Evolutionary conservation across 2,113 vertebrate species (phyloP).

Genomic region (Castor canadensis): DNA sequence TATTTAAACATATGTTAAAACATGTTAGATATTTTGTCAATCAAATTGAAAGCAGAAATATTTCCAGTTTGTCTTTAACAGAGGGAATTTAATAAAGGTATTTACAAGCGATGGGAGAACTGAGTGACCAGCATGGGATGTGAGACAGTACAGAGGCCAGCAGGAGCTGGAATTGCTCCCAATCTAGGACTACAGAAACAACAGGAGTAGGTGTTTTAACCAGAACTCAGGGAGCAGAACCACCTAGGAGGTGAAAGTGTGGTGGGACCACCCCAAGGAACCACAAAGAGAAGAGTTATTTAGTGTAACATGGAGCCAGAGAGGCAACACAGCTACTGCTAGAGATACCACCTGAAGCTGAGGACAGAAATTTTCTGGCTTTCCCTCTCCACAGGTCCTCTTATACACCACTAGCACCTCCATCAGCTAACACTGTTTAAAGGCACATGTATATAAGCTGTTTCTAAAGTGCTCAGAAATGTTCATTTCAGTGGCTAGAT

Average conservation of each 20-base stretch:
- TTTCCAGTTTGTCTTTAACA: not conserved
- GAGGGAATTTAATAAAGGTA: not conserved
- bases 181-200: not conserved
- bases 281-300: not conserved
- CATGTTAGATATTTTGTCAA: not conserved
- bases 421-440: not conserved
- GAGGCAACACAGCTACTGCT: not conserved
- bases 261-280: not conserved
- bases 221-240: not conserved
- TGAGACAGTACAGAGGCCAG: slow-evolving; percentile 2
- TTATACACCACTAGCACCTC: not conserved
- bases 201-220: not conserved
- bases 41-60: slow-evolving; percentile 34
- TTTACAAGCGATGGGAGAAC: not conserved
- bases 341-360: not conserved
- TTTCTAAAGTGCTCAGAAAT: not conserved
- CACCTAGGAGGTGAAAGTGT: not conserved
- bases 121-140: not conserved
- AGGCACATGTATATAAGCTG: not conserved
- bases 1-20: slow-evolving; percentile 1
- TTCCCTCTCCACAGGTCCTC: not conserved
- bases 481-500: not conserved
- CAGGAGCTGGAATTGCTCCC: not conserved
- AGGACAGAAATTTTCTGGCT: not conserved
- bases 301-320: not conserved